Base-by-base conservation (phyloP, 2,113 vertebrate genomes). In the Notothenia rossii region DNA sequence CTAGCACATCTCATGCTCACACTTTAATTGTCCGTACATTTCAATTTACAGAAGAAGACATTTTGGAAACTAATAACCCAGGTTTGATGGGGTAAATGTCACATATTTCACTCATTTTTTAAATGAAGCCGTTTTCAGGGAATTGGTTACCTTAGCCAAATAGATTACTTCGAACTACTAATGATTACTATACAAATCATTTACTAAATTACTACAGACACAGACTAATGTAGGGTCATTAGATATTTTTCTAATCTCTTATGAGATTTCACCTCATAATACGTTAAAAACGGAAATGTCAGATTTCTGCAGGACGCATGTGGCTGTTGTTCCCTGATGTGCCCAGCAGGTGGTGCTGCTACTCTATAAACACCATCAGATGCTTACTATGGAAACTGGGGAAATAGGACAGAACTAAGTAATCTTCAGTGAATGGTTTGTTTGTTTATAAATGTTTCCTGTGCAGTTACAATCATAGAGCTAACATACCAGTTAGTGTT, bases 331-430 rank as follows among this genome's bases (percentile, higher is more conserved):
- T 72, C 25, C 20, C 40, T n/a, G 2, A 33, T 70, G 29, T 65
- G 33, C 64, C 85, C 92, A 85, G 68, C 62, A 88, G 92, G 61
- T 59, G 92, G 86, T 33, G 88, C 83, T 88, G 75, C 81, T 77
- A 12, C 60, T 61, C 67, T 74, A 53, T 62, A 46, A 79, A 79
- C 43, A 43, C 46, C n/a, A 15, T 25, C 55, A 55, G 36, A 50
- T 7, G 29, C 60, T 79, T 20, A 80, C 63, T 2, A n/a, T 55
- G 49, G 60, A 72, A 72, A 14, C 10, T 29, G 18, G 25, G 25
- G 45, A 69, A 50, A 63, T 3, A 10, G 40, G 59, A 62, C 12
- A 3, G 59, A 86, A 56, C n/a, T 22, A 79, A 45, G 51, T 60
- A 56, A 46, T 15, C 9, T 55, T 55, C 1, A 68, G 45, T 81